Base-by-base conservation (phyloP, 2,888 invertebrate species). In the Himalopsyche kuldschensis region DNA sequence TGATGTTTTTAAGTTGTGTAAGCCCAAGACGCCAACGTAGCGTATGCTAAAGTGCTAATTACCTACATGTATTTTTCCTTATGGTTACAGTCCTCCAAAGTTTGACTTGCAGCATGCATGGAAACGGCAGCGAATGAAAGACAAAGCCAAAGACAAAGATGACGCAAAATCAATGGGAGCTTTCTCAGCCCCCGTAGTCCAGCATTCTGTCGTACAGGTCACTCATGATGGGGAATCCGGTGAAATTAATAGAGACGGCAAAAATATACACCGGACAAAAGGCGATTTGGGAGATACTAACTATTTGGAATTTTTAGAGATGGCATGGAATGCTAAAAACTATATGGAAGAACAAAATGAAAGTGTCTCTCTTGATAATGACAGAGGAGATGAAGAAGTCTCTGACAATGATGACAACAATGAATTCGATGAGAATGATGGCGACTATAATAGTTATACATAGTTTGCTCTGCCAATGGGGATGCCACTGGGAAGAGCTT, bases 31-130 rank as follows among this genome's bases (percentile, higher is more conserved):
- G n/a, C n/a, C n/a, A n/a, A n/a, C n/a, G n/a, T n/a, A n/a, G n/a
- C n/a, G n/a, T n/a, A n/a, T n/a, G n/a, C n/a, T n/a, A n/a, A n/a
- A n/a, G n/a, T n/a, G n/a, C n/a, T n/a, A n/a, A 69, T 27, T n/a
- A 30, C 30, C 24, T 30, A 27, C 30, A 75, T 75, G 27, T 75
- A 30, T 75, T 27, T 15, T 32, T n/a, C 6, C 17, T 48, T 76
- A 15, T 20, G 32, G 6, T 81, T 75, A 32, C 88, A 94, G 94
- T 75, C 93, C 94, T 0, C 93, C 93, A 82, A 90, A 93, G 80
- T 94, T 94, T 88, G 93, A 94, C 88, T 89, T 94, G 55, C 92
- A 93, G 86, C 90, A 91, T 78, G 93, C 93, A 3, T 91, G 93
- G 89, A 91, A 92, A 63, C 90, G 91, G 31, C 93, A 93, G 86